These are phyloP conservation scores for Passerina amoena DNA, from an alignment of 2,113 vertebrate genomes.

Conservation along the genomic window DNA sequence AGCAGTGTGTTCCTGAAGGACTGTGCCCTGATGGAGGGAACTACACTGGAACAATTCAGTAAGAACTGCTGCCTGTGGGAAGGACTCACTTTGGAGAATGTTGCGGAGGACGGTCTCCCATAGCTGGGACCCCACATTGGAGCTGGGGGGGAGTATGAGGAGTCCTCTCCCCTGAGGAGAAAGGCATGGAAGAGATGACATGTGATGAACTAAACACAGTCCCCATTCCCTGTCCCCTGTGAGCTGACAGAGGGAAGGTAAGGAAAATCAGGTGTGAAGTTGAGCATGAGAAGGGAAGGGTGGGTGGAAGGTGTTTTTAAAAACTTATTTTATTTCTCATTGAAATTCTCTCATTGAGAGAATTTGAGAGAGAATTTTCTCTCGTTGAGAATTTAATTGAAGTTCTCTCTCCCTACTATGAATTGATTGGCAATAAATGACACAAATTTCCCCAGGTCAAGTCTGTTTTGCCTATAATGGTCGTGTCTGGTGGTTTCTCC, in stretches of 20 bases:
- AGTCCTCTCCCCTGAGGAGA: neutral
- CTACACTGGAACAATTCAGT: neutral
- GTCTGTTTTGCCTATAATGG: neutral
- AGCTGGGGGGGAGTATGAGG: neutral
- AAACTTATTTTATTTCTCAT: neutral
- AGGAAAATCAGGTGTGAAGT: neutral
- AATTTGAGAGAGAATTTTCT: no score
- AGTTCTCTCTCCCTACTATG: no score
- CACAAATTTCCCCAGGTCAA: neutral
- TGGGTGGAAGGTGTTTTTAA: neutral
- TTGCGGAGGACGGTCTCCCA: neutral
- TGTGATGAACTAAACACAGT: neutral
- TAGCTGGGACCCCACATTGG: fast-evolving
- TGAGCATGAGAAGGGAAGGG: neutral
- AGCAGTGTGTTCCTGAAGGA: neutral
- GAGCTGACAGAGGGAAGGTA: fast-evolving
- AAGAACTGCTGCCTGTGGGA: neutral
- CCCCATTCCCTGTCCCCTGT: fast-evolving
- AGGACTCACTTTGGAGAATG: neutral
- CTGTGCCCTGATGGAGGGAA: neutral
- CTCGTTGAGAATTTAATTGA: no score
- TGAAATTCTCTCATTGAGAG: neutral
- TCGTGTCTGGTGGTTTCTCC: neutral
- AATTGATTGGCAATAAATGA: neutral
- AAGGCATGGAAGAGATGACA: fast-evolving